These are phyloP conservation scores for Otolemur garnettii DNA, from an alignment of 2,113 vertebrate genomes.

Conservation along the genomic window DNA sequence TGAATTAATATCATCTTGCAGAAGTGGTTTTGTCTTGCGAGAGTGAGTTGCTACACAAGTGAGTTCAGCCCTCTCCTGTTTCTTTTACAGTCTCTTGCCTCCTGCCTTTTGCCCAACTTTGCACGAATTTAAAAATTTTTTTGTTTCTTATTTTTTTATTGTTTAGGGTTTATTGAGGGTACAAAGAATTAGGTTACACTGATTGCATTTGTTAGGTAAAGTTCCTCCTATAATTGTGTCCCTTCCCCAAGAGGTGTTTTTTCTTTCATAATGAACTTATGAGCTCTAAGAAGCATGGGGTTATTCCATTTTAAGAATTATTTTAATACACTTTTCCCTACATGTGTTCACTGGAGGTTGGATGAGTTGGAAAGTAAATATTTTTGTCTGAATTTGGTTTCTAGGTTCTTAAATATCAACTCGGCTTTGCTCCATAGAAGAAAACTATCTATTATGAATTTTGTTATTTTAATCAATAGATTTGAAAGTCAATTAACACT, in stretches of 20 bases:
- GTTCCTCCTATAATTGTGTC: too few relatives aligned
- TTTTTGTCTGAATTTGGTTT: slow-evolving; percentile 22
- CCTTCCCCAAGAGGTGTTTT: not conserved
- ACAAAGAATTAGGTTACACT: too few relatives aligned
- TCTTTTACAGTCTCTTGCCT: not conserved
- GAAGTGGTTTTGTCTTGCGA: not conserved
- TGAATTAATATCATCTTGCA: not conserved
- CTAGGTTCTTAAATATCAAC: not conserved
- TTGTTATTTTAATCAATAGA: not conserved
- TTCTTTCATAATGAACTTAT: not conserved
- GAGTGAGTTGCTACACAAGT: not conserved
- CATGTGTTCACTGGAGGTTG: not conserved
- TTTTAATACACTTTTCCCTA: not conserved
- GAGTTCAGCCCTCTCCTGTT: not conserved
- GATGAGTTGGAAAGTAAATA: not conserved
- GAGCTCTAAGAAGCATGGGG: not conserved
- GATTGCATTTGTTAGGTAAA: too few relatives aligned
- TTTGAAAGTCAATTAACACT: slow-evolving; percentile 28
- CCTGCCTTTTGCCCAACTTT: not conserved
- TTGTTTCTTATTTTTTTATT: too few relatives aligned
- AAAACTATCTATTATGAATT: not conserved
- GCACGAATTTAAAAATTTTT: not conserved
- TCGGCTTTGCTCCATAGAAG: not conserved
- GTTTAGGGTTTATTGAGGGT: too few relatives aligned
- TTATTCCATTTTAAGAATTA: not conserved